These are phyloP conservation scores for Rallus crepitans DNA, from an alignment of 2,797 vertebrate genomes.

Conservation along the genomic window DNA sequence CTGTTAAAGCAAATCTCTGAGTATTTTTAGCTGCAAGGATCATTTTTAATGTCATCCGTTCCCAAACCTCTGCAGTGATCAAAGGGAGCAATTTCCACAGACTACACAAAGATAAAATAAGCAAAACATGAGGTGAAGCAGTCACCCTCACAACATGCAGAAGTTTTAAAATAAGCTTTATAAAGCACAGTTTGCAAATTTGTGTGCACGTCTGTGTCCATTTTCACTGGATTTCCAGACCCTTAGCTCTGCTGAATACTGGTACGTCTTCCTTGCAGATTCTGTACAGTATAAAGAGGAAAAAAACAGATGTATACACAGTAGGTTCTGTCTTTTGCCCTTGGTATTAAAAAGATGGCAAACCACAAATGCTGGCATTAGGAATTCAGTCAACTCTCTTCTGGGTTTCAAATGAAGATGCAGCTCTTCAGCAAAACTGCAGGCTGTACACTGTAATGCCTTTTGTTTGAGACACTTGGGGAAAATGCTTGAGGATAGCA, in stretches of 20 bases:
- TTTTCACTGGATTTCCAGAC: conserved; percentile 53
- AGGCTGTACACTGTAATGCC: conserved; percentile 4
- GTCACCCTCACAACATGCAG: conserved; percentile 61
- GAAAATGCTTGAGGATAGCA: conserved; percentile 56
- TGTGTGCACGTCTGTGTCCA: conserved; percentile 33
- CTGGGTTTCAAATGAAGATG: conserved; percentile 74
- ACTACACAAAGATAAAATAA: conserved; percentile 66
- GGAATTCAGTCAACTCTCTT: conserved; percentile 70
- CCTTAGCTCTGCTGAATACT: conserved; percentile 44
- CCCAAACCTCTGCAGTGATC: conserved; percentile 69
- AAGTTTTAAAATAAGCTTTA: conserved; percentile 66
- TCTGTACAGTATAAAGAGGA: conserved; percentile 76
- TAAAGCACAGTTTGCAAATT: conserved; percentile 60
- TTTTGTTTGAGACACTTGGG: conserved; percentile 38
- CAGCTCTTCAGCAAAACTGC: conserved; percentile 67
- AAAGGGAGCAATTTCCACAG: conserved; percentile 69
- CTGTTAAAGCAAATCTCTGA: conserved; percentile 44
- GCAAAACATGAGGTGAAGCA: conserved; percentile 63
- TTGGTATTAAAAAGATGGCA: conserved; percentile 77
- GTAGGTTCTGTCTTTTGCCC: conserved; percentile 70
- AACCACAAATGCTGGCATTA: conserved; percentile 75
- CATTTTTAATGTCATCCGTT: conserved; percentile 47
- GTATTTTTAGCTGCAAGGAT: conserved; percentile 61
- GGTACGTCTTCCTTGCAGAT: conserved; percentile 66
- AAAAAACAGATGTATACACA: conserved; percentile 79